Evolutionary conservation across 2,888 invertebrate genomes (phyloP).

Genomic region (Drosophila anomalipes): DNA sequence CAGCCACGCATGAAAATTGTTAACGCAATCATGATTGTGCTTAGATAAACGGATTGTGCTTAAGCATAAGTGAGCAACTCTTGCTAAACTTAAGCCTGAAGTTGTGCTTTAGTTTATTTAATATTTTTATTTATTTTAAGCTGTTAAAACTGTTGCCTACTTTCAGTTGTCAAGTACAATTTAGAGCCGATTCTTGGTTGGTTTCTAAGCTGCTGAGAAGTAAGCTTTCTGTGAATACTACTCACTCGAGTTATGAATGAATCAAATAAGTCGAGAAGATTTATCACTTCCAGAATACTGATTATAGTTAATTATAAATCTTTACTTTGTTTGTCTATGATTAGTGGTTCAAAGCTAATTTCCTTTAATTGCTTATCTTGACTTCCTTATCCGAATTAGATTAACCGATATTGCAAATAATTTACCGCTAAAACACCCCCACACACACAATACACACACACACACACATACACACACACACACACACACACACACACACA

Average conservation of each 20-base stretch:
- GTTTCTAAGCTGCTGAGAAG: not conserved
- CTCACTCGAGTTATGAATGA: constrained; percentile 7
- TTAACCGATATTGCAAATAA: constrained; percentile 43
- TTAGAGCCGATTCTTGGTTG: constrained; percentile 1
- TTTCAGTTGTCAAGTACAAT: not conserved
- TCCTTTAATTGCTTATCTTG: constrained; percentile 24
- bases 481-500: not conserved
- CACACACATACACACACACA: not conserved
- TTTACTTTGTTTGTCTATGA: not conserved
- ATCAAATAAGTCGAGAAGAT: constrained; percentile 12
- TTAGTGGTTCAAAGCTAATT: constrained; percentile 16
- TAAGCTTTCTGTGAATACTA: not conserved
- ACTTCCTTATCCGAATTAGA: constrained; percentile 58
- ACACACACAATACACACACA: not conserved
- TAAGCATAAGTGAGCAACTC: not conserved
- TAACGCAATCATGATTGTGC: constrained; percentile 24
- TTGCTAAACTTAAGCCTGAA: constrained; percentile 13
- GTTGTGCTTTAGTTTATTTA: not conserved
- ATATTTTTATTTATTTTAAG: fast-evolving
- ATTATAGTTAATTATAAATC: not conserved
- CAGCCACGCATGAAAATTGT: constrained; percentile 67
- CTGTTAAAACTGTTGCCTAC: constrained; percentile 3
- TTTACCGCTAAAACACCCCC: constrained; percentile 1
- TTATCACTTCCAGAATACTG: not conserved
- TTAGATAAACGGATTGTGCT: constrained; percentile 10